Evolutionary conservation across 2,797 vertebrate species (phyloP).

Genomic region (Rhinella marina): DNA sequence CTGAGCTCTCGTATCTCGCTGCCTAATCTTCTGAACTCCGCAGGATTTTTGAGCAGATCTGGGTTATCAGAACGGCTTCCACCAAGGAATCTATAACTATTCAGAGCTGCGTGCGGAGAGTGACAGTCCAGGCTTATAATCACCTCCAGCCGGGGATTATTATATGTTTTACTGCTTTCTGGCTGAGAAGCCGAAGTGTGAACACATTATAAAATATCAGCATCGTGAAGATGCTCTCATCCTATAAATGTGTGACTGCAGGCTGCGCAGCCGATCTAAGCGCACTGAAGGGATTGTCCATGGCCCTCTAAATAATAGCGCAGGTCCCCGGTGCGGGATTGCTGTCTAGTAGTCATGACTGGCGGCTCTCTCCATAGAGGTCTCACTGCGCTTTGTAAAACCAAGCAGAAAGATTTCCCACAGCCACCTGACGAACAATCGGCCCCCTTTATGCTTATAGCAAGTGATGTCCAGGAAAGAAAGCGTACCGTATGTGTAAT

Average conservation of each 20-base stretch:
- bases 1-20: not conserved
- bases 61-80: not conserved
- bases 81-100: not conserved
- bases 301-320: not conserved
- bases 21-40: not conserved
- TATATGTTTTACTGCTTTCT: not conserved
- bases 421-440: too few relatives aligned
- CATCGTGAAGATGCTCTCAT: not conserved
- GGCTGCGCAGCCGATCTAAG: not conserved
- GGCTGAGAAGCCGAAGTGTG: not conserved
- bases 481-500: not conserved
- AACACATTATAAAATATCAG: not conserved
- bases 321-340: not conserved
- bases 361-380: not conserved
- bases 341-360: not conserved
- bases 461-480: not conserved
- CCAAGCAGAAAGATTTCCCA: not conserved
- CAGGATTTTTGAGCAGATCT: not conserved
- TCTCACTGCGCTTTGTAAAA: not conserved
- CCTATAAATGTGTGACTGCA: not conserved
- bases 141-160: not conserved
- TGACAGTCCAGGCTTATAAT: not conserved
- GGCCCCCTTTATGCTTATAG: not conserved
- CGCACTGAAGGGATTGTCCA: not conserved
- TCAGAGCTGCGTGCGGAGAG: not conserved